These are phyloP conservation scores for Acleris cristana DNA, from an alignment of 2,888 invertebrate species.

Conservation along the genomic window DNA sequence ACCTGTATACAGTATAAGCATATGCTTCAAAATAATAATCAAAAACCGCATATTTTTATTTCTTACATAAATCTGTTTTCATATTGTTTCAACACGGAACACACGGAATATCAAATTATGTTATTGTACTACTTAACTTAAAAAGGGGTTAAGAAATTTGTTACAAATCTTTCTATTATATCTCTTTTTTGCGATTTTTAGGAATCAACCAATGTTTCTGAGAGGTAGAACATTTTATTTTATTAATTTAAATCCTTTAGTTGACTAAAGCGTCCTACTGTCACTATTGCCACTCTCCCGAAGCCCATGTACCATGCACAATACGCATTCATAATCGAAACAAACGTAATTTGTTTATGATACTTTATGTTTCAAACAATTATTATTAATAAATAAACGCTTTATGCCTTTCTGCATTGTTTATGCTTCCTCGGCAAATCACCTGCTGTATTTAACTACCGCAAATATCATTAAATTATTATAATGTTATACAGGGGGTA, in stretches of 20 bases:
- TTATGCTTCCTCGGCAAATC: constrained; percentile 46
- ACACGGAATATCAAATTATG: too few relatives aligned
- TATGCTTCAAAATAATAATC: background rate
- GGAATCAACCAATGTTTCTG: background rate
- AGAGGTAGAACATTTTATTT: background rate
- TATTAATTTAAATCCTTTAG: too few relatives aligned
- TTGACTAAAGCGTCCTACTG: background rate
- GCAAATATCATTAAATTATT: background rate
- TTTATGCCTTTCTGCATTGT: constrained; percentile 41
- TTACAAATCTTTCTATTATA: too few relatives aligned
- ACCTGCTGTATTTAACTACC: constrained; percentile 7
- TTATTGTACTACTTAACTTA: too few relatives aligned
- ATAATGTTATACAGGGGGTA: background rate
- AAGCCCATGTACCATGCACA: constrained; percentile 30
- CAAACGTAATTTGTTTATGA: constrained; percentile 45
- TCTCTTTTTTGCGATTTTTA: too few relatives aligned
- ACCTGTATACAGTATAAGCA: too few relatives aligned
- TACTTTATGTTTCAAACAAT: constrained; percentile 40
- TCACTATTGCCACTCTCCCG: constrained; percentile 1
- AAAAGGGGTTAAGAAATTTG: too few relatives aligned
- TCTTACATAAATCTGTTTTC: too few relatives aligned
- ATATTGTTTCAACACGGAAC: too few relatives aligned
- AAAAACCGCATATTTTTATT: too few relatives aligned
- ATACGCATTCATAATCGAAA: constrained; percentile 39
- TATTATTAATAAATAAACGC: constrained; percentile 39